A percentile compares a stretch with the other conserved stretches of the same genome.
Conservation (phyloP, 2,888 invertebrate species). For the Caenorhabditis parvicauda region DNA sequence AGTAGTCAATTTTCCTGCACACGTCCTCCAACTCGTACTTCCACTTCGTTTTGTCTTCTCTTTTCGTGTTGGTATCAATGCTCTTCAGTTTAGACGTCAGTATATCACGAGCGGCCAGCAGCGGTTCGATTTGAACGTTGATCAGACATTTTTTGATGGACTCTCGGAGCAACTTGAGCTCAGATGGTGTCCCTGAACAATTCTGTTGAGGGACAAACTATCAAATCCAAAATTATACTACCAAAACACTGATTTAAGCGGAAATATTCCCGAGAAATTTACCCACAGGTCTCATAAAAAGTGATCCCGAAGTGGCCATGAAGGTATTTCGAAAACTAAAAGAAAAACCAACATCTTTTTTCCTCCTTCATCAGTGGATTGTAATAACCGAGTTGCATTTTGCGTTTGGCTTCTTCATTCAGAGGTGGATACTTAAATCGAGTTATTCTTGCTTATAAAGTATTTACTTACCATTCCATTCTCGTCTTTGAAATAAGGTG, state of each 20-base stretch:
- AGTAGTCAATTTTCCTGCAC: constrained; percentile 19
- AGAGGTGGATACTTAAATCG: constrained; percentile 40
- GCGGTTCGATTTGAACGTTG: constrained; percentile 12
- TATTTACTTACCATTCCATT: constrained; percentile 42
- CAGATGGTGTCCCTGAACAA: constrained; percentile 21
- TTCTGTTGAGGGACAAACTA: neutral
- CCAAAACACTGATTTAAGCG: too few relatives aligned
- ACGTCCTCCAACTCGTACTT: constrained; percentile 23
- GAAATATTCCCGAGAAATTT: too few relatives aligned
- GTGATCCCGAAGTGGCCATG: neutral
- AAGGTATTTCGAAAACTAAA: neutral
- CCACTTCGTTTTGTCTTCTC: constrained; percentile 13
- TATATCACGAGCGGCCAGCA: constrained; percentile 23
- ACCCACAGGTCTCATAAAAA: too few relatives aligned
- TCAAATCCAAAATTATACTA: neutral
- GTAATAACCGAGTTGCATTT: constrained; percentile 24
- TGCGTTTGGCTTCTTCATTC: constrained; percentile 40
- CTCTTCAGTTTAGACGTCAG: constrained; percentile 6
- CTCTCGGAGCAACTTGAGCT: constrained; percentile 18
- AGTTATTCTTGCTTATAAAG: neutral
- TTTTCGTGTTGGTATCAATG: constrained; percentile 11
- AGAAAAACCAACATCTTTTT: constrained; percentile 23
- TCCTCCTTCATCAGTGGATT: constrained; percentile 42
- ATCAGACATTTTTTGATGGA: constrained; percentile 23
- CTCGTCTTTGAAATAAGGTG: constrained; percentile 56